phyloP scores from a whole-genome alignment of 2,113 vertebrate species.

The Crypturellus undulatus region DNA sequence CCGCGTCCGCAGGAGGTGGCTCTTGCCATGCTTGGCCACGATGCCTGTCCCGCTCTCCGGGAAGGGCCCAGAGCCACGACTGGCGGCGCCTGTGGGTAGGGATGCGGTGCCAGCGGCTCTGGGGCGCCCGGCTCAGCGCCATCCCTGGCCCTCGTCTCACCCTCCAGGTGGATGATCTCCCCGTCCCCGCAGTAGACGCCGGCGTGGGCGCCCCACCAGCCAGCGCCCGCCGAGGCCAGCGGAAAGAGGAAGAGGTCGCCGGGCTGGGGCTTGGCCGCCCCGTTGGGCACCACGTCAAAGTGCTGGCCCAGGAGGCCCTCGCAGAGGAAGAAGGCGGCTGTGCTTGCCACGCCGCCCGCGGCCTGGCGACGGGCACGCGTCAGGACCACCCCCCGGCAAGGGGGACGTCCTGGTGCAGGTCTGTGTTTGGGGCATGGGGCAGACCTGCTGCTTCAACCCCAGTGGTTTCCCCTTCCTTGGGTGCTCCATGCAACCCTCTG shows the following conservation, averaged over 20 bases:
- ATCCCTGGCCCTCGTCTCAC: background rate
- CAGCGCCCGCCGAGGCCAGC: background rate
- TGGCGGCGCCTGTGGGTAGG: background rate
- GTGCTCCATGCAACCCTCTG: background rate
- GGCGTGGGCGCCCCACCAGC: constrained; percentile 7
- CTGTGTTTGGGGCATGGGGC: too few relatives aligned
- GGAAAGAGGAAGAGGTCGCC: constrained; percentile 69
- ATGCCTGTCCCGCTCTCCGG: background rate
- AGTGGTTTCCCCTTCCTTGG: too few relatives aligned
- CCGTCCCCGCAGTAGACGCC: constrained; percentile 3
- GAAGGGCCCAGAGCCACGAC: too few relatives aligned
- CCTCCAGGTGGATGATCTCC: constrained; percentile 69
- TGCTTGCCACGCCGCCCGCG: background rate
- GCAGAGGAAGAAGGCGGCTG: background rate
- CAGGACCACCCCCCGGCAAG: too few relatives aligned
- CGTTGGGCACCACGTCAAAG: background rate
- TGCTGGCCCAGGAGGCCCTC: constrained; percentile 45
- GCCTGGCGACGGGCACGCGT: background rate
- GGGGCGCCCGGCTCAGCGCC: too few relatives aligned
- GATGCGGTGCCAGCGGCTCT: background rate
- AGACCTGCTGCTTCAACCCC: background rate
- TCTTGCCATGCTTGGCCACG: constrained; percentile 26
- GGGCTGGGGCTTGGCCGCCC: background rate
- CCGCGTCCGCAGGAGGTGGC: constrained; percentile 7
- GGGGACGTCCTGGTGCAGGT: too few relatives aligned